Conservation (phyloP, 64 coral and sea anemone species). For the Dendronephthya gigantea region DNA sequence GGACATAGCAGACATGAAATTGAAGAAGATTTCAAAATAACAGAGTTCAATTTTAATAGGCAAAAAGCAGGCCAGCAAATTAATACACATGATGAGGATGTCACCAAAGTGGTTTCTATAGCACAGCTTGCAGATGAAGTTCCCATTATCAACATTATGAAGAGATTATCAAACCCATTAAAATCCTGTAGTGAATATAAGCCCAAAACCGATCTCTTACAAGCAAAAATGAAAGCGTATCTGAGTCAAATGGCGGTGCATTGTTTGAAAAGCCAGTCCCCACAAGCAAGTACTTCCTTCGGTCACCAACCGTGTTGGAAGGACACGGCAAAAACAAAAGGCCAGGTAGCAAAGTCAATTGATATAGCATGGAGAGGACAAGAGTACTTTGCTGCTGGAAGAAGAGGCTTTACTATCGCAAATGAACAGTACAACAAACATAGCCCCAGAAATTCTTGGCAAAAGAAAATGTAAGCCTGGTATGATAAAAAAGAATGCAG, state of each 20-base stretch:
- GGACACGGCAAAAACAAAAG: neutral
- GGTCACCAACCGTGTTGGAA: neutral
- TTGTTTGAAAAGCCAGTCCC: neutral
- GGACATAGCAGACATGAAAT: neutral
- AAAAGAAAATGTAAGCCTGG: neutral
- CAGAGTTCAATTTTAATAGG: neutral
- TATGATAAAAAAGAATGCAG: no score
- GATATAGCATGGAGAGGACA: neutral
- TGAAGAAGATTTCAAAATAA: slow-evolving; percentile 6
- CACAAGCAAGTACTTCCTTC: neutral
- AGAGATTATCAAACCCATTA: neutral
- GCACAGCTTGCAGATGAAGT: neutral
- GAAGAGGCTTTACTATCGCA: neutral
- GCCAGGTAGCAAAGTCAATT: neutral
- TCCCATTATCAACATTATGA: neutral
- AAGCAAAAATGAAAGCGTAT: neutral
- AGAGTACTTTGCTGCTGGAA: neutral
- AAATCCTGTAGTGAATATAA: no score
- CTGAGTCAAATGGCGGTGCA: neutral
- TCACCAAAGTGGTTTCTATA: neutral
- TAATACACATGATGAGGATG: neutral
- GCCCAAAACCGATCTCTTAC: no score
- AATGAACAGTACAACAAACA: neutral
- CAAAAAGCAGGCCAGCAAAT: neutral
- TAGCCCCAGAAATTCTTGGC: neutral